Conservation (phyloP, 2,113 vertebrate genomes). For the Hiodon tergisus region DNA sequence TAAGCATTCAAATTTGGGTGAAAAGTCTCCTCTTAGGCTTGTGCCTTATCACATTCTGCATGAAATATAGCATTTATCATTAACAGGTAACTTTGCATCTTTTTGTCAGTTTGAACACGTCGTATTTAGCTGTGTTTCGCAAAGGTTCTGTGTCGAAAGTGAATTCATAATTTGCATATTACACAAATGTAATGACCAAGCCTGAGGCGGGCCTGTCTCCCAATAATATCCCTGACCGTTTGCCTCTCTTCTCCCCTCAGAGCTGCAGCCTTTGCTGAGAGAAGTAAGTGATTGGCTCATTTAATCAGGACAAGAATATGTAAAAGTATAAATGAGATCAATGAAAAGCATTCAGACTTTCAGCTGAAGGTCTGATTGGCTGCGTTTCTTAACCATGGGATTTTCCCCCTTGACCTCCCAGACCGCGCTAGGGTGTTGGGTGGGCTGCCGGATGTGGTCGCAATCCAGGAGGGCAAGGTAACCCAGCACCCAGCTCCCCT, state of each 20-base stretch:
- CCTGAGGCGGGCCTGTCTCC: too few relatives aligned
- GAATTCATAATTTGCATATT: too few relatives aligned
- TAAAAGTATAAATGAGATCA: neutral
- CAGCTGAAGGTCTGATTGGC: too few relatives aligned
- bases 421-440: slow-evolving; percentile 93
- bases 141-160: too few relatives aligned
- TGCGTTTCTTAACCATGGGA: too few relatives aligned
- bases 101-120: too few relatives aligned
- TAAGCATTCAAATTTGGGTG: slow-evolving; percentile 28
- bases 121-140: too few relatives aligned
- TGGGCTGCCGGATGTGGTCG: slow-evolving; percentile 93
- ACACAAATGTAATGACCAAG: too few relatives aligned
- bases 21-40: too few relatives aligned
- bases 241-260: slow-evolving; percentile 57
- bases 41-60: too few relatives aligned
- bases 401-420: slow-evolving; percentile 45
- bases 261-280: slow-evolving; percentile 90
- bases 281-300: slow-evolving; percentile 78
- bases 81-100: too few relatives aligned
- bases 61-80: too few relatives aligned
- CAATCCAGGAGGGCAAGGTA: slow-evolving; percentile 99
- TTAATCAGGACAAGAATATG: neutral
- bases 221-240: slow-evolving; percentile 18
- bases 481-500: slow-evolving; percentile 7
- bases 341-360: neutral